A percentile compares a stretch with the other conserved stretches of the same genome.
Conservation (phyloP, 2,113 vertebrate species). For the Ciconia stormi region DNA sequence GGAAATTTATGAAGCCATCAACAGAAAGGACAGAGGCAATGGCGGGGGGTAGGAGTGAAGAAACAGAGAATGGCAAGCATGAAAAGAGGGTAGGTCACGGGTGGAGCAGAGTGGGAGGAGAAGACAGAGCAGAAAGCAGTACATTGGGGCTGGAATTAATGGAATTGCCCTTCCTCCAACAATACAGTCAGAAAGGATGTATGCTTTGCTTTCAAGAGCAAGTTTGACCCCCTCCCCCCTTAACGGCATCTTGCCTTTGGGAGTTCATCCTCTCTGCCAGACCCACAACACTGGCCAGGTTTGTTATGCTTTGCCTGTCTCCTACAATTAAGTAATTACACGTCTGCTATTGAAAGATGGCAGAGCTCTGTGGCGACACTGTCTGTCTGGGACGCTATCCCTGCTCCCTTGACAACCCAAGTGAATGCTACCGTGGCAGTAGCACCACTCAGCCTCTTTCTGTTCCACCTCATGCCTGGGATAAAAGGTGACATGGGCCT, state of each 20-base stretch:
- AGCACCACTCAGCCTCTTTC: neutral
- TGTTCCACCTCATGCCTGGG: neutral
- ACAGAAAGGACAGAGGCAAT: neutral
- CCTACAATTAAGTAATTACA: slow-evolving; percentile 61
- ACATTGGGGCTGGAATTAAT: neutral
- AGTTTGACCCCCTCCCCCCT: neutral
- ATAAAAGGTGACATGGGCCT: neutral
- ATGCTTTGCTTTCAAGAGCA: slow-evolving; percentile 1
- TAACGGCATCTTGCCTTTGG: neutral
- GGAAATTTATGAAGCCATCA: slow-evolving; percentile 63
- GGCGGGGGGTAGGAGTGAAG: neutral
- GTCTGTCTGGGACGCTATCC: neutral
- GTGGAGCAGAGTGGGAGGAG: neutral
- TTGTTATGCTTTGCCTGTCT: slow-evolving; percentile 53
- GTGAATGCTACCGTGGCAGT: neutral
- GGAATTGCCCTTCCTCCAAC: neutral
- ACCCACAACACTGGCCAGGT: slow-evolving; percentile 7
- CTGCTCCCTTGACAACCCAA: neutral
- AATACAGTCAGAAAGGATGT: neutral
- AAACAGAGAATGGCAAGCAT: slow-evolving; percentile 17
- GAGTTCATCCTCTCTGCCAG: slow-evolving; percentile 17
- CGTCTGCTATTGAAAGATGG: neutral
- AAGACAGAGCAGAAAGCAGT: neutral
- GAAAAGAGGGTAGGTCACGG: neutral
- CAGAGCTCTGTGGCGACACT: neutral